A percentile compares a stretch with the other conserved stretches of the same genome.
Conservation (phyloP, 2,113 vertebrate species). For the Nettapus auritus region DNA sequence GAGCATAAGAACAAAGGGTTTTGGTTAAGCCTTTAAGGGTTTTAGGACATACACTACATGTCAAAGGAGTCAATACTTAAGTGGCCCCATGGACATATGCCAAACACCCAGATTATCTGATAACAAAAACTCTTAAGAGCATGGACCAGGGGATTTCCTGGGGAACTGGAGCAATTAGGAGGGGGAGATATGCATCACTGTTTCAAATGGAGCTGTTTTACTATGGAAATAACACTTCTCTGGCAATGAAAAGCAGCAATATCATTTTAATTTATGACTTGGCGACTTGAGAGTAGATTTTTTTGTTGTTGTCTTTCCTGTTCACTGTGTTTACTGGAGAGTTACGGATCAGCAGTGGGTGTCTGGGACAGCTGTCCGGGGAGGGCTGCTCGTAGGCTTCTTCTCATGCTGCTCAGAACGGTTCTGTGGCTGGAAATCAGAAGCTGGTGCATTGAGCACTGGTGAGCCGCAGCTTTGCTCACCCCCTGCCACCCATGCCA, state of each 20-base stretch:
- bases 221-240: not conserved
- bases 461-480: not conserved
- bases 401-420: not conserved
- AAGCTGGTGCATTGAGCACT: not conserved
- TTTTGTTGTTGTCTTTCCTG: not conserved
- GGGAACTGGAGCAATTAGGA: not conserved
- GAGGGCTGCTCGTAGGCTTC: not conserved
- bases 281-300: not conserved
- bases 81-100: not conserved
- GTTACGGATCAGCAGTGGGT: not conserved
- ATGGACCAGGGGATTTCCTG: not conserved
- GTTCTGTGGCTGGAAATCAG: not conserved
- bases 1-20: not conserved
- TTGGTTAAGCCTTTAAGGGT: not conserved
- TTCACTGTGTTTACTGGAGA: not conserved
- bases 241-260: not conserved
- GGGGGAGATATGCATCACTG: not conserved
- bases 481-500: not conserved
- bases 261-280: not conserved
- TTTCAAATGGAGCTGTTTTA: not conserved
- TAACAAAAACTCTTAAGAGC: not conserved
- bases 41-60: not conserved
- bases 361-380: not conserved
- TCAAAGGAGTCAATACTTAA: not conserved
- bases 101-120: constrained; percentile 4